Evolutionary conservation across 2,888 invertebrate genomes (phyloP).

Genomic region (Sympetrum striolatum): DNA sequence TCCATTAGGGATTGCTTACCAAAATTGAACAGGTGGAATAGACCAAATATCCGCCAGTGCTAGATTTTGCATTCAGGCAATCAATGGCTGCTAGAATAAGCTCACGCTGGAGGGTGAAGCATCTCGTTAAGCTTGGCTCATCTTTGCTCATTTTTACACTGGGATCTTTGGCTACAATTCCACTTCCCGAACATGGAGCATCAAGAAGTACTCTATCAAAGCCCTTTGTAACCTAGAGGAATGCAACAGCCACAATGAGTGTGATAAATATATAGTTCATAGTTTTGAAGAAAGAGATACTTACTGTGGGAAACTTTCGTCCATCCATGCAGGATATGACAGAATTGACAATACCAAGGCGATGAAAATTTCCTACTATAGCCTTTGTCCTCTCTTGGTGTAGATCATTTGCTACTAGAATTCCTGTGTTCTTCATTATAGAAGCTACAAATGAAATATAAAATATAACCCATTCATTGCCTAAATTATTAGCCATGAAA

Average conservation of each 20-base stretch:
- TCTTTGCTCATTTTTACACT: constrained; percentile 94
- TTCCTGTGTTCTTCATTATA: constrained; percentile 97
- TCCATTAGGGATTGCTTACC: constrained; percentile 56
- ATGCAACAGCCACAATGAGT: constrained; percentile 15
- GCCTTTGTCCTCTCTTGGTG: constrained; percentile 90
- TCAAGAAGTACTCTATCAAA: constrained; percentile 96
- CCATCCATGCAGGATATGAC: constrained; percentile 91
- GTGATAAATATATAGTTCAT: neutral
- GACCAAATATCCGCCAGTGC: constrained; percentile 92
- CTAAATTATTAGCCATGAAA: neutral
- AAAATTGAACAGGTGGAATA: constrained; percentile 98
- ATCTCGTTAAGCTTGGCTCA: constrained; percentile 86
- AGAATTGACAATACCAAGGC: constrained; percentile 93
- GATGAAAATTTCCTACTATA: constrained; percentile 94
- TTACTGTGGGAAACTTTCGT: constrained; percentile 74
- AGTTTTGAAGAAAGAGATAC: constrained; percentile 46
- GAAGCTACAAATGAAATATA: constrained; percentile 67
- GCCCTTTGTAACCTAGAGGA: constrained; percentile 75
- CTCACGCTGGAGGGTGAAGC: constrained; percentile 91
- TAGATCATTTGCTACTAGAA: constrained; percentile 94
- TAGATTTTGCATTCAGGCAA: constrained; percentile 89
- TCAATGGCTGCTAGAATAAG: constrained; percentile 96
- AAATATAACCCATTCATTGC: neutral
- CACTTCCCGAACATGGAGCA: constrained; percentile 98
- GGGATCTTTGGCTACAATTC: constrained; percentile 96